Percentiles rank a stretch among this genome's conserved stretches.
Evolutionary conservation across 2,888 invertebrate genomes (phyloP).

Genomic region (Cryptocephalus primarius): DNA sequence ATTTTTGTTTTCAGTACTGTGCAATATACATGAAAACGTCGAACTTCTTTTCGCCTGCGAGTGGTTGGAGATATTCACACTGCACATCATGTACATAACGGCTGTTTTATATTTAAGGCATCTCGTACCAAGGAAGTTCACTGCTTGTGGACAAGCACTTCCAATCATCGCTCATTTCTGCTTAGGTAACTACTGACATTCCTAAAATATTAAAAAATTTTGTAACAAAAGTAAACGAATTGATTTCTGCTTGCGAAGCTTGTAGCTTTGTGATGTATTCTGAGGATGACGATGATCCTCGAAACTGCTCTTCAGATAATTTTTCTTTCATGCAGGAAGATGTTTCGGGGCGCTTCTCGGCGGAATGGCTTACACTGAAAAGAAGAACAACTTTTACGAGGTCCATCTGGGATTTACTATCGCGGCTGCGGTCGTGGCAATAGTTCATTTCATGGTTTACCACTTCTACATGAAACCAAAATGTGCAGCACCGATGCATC

Average conservation of each 20-base stretch:
- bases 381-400: constrained; percentile 32
- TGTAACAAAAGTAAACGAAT: too few relatives aligned
- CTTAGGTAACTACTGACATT: constrained; percentile 42
- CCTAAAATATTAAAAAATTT: too few relatives aligned
- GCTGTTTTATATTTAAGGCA: constrained; percentile 73
- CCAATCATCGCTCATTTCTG: constrained; percentile 73
- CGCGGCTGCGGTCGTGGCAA: constrained; percentile 52
- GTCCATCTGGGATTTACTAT: constrained; percentile 57
- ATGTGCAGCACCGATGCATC: constrained; percentile 52
- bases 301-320: neutral
- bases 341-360: constrained; percentile 61
- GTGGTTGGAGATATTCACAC: constrained; percentile 61
- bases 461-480: constrained; percentile 64
- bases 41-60: constrained; percentile 61
- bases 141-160: constrained; percentile 66
- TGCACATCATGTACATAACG: constrained; percentile 71
- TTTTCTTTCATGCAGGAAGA: constrained; percentile 44
- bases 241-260: too few relatives aligned
- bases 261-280: too few relatives aligned
- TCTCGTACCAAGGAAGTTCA: constrained; percentile 64
- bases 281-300: too few relatives aligned
- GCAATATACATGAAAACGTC: constrained; percentile 43
- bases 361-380: constrained; percentile 36
- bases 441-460: constrained; percentile 60
- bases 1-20: constrained; percentile 40